Evolutionary conservation across 1,140 invertebrate species (phyloP).

Genomic region (Delia radicum): DNA sequence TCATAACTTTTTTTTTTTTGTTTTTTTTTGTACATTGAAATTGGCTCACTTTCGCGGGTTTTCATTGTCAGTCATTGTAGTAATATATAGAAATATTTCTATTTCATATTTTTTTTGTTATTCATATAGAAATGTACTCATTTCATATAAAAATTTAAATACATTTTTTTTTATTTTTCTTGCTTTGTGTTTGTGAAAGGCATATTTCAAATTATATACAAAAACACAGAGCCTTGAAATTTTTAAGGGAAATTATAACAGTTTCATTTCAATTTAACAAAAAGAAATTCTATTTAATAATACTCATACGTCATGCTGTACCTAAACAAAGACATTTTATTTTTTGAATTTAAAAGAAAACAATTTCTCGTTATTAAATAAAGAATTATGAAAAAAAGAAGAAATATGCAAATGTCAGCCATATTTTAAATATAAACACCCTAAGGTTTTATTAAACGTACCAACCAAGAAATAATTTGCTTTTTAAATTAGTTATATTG

Average conservation of each 20-base stretch:
- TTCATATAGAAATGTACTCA: not conserved
- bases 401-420: not conserved
- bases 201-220: not conserved
- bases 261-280: not conserved
- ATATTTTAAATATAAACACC: not conserved
- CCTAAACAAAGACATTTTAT: not conserved
- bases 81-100: not conserved
- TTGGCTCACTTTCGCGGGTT: conserved; percentile 20
- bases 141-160: not conserved
- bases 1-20: not conserved
- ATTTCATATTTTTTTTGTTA: not conserved
- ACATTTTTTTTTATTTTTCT: not conserved
- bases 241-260: not conserved
- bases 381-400: too few relatives aligned
- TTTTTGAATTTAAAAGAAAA: not conserved
- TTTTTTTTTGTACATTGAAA: conserved; percentile 8
- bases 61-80: conserved; percentile 16
- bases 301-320: not conserved
- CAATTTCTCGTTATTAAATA: not conserved
- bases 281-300: not conserved
- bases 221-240: not conserved
- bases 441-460: not conserved
- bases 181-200: not conserved
- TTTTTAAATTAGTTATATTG: too few relatives aligned
- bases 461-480: too few relatives aligned